phyloP scores from a whole-genome alignment of 2,888 invertebrate genomes.

The Ophion ellenae region DNA sequence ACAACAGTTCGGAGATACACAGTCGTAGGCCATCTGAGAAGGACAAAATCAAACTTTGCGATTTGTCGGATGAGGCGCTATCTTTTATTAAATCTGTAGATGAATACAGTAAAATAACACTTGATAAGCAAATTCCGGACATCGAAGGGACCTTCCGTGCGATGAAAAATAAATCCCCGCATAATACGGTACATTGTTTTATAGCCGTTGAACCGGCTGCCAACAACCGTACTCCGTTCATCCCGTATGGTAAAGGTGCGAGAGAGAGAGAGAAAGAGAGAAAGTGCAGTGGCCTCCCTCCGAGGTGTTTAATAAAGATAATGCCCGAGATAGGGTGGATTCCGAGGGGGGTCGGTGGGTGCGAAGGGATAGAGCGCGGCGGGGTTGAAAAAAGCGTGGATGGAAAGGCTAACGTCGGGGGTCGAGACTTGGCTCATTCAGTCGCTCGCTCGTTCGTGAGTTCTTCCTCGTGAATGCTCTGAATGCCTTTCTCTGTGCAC shows the following conservation, averaged over 20 bases:
- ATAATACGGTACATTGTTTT: too few species aligned
- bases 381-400: constrained; percentile 54
- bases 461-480: constrained; percentile 81
- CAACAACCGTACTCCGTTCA: constrained; percentile 5
- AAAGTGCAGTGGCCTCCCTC: constrained; percentile 70
- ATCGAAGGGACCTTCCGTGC: too few species aligned
- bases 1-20: neutral
- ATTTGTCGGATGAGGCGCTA: too few species aligned
- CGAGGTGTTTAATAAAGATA: constrained; percentile 83
- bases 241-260: neutral
- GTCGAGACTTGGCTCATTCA: constrained; percentile 81
- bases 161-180: too few species aligned
- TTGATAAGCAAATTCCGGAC: too few species aligned
- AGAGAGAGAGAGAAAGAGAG: constrained; percentile 58
- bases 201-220: neutral
- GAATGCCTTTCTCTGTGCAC: constrained; percentile 76
- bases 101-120: too few species aligned
- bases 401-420: constrained; percentile 67
- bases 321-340: constrained; percentile 80
- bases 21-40: neutral
- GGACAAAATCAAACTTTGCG: neutral
- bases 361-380: constrained; percentile 42
- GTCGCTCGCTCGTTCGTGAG: constrained; percentile 78
- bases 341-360: constrained; percentile 57
- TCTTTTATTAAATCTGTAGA: too few species aligned